Evolutionary conservation across 2,888 invertebrate species (phyloP).

Genomic region (Pecten maximus): DNA sequence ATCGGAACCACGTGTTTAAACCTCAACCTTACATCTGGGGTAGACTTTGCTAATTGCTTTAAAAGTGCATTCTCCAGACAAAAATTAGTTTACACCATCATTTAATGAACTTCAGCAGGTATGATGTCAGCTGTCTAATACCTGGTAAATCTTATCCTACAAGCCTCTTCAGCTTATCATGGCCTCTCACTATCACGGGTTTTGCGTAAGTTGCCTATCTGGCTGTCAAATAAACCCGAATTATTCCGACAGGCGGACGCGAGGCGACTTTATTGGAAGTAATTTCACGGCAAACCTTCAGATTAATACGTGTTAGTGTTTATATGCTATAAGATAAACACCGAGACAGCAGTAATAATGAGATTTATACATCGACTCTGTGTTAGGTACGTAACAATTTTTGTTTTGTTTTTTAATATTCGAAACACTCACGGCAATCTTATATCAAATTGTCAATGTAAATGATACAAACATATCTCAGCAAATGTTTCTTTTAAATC

Average conservation of each 20-base stretch:
- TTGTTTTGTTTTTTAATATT: not conserved
- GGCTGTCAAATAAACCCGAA: not conserved
- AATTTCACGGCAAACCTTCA: not conserved
- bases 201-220: not conserved
- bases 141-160: not conserved
- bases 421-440: not conserved
- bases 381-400: not conserved
- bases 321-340: not conserved
- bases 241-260: not conserved
- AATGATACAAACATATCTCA: not conserved
- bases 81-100: not conserved
- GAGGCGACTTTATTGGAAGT: not conserved
- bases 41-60: not conserved
- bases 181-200: not conserved
- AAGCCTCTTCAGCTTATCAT: not conserved
- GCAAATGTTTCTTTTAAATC: not conserved
- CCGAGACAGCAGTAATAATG: not conserved
- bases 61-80: constrained; percentile 7
- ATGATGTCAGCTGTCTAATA: not conserved
- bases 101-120: not conserved
- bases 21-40: not conserved
- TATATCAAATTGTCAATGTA: not conserved
- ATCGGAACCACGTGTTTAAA: not conserved
- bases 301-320: not conserved
- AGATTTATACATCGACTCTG: not conserved